These are phyloP conservation scores for Diprion similis DNA, from an alignment of 1,140 invertebrate genomes.

Conservation along the genomic window DNA sequence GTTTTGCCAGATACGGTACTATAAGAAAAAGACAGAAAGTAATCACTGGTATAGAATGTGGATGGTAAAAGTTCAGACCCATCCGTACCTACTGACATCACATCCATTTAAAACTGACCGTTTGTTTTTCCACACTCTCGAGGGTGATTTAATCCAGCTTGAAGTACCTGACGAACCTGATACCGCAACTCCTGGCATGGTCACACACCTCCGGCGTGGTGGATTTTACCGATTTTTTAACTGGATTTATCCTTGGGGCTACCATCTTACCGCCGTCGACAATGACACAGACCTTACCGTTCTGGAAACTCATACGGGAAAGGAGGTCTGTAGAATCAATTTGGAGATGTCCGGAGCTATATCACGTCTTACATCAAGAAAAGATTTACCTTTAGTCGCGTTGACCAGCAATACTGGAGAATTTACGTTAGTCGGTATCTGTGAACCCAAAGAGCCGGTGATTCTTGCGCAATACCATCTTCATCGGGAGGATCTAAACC, in stretches of 20 bases:
- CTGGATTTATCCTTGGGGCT: conserved; percentile 50
- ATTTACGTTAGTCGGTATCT: conserved; percentile 37
- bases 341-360: conserved; percentile 35
- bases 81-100: conserved; percentile 34
- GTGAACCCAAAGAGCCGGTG: conserved; percentile 33
- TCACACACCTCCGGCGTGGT: conserved; percentile 32
- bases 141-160: conserved; percentile 48
- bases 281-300: conserved; percentile 34
- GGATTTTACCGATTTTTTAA: conserved; percentile 37
- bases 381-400: conserved; percentile 42
- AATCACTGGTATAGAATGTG: conserved; percentile 38
- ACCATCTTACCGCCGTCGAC: conserved; percentile 40
- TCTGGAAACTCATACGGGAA: conserved; percentile 37
- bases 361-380: conserved; percentile 37
- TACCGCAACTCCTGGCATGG: not conserved
- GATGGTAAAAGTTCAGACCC: conserved; percentile 33
- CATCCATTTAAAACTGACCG: conserved; percentile 35
- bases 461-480: conserved; percentile 35
- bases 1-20: conserved; percentile 51
- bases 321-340: conserved; percentile 29
- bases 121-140: conserved; percentile 45
- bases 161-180: conserved; percentile 19
- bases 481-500: conserved; percentile 38
- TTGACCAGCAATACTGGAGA: conserved; percentile 43
- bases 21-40: conserved; percentile 23